A percentile compares a stretch with the other conserved stretches of the same genome.
phyloP scores from a whole-genome alignment of 2,888 invertebrate species.

The Schizotus pectinicornis region DNA sequence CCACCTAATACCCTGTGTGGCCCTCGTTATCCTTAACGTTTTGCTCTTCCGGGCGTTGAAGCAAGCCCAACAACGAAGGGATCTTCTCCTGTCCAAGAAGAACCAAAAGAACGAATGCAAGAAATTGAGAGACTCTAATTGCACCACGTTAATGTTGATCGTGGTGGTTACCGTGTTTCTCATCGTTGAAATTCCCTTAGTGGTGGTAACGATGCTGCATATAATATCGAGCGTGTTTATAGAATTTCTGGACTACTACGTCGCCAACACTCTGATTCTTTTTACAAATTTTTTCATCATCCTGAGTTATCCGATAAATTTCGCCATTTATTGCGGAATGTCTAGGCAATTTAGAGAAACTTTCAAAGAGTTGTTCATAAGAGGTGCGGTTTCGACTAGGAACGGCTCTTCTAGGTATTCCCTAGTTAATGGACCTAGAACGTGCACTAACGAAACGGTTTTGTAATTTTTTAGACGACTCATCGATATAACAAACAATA shows the following conservation, averaged over 20 bases:
- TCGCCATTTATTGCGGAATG: slow-evolving; percentile 97
- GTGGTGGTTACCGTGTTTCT: slow-evolving; percentile 86
- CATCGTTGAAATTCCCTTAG: slow-evolving; percentile 82
- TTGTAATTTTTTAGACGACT: slow-evolving; percentile 59
- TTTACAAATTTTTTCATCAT: slow-evolving; percentile 92
- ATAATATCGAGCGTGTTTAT: slow-evolving; percentile 76
- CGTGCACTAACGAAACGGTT: slow-evolving; percentile 85
- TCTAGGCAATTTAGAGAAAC: slow-evolving; percentile 92
- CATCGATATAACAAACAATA: slow-evolving; percentile 19
- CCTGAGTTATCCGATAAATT: slow-evolving; percentile 90
- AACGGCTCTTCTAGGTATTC: slow-evolving; percentile 80
- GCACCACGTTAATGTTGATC: slow-evolving; percentile 86
- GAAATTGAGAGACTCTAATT: slow-evolving; percentile 78
- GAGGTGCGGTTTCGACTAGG: slow-evolving; percentile 64
- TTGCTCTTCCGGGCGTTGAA: slow-evolving; percentile 86
- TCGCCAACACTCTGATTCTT: slow-evolving; percentile 78
- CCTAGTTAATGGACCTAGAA: slow-evolving; percentile 80
- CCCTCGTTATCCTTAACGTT: slow-evolving; percentile 86
- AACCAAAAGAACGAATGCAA: slow-evolving; percentile 77
- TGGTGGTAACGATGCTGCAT: slow-evolving; percentile 82
- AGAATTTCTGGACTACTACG: slow-evolving; percentile 75
- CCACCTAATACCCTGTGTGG: slow-evolving; percentile 88
- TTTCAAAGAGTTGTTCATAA: slow-evolving; percentile 83
- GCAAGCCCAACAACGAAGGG: slow-evolving; percentile 70
- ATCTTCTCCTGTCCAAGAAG: slow-evolving; percentile 54